A percentile compares a stretch with the other conserved stretches of the same genome.
These are phyloP conservation scores for Empidonax alnorum DNA, from an alignment of 2,113 vertebrate genomes.

Conservation along the genomic window DNA sequence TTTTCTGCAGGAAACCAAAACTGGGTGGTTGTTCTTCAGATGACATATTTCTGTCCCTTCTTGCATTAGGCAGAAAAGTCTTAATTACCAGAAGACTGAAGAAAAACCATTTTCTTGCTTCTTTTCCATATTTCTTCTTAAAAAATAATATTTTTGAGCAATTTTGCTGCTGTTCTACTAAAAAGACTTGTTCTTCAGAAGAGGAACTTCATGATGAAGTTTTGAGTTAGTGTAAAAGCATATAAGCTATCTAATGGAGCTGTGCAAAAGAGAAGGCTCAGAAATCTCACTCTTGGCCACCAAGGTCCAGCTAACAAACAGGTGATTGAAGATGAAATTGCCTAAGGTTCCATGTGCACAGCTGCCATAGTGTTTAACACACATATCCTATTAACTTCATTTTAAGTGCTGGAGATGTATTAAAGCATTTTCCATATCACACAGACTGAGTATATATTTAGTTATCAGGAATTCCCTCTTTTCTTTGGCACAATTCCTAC, in stretches of 20 bases:
- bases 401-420: background rate
- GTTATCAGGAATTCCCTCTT: background rate
- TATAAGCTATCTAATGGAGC: background rate
- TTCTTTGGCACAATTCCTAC: background rate
- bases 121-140: background rate
- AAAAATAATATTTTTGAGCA: background rate
- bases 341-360: background rate
- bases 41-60: background rate
- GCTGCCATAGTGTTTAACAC: rapidly evolving
- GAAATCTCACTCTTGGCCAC: background rate
- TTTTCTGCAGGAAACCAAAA: background rate
- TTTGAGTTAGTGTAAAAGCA: background rate
- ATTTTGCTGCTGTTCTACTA: background rate
- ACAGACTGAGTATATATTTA: background rate
- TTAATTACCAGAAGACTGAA: background rate
- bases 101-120: background rate
- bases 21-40: background rate
- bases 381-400: background rate
- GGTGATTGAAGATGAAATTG: background rate
- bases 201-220: background rate
- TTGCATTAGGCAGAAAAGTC: background rate
- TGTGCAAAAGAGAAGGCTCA: background rate
- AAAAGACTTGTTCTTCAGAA: background rate
- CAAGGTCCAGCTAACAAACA: background rate
- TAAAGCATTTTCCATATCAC: background rate